Evolutionary conservation across 2,888 invertebrate species (phyloP).

Genomic region (Epinotia demarniana): DNA sequence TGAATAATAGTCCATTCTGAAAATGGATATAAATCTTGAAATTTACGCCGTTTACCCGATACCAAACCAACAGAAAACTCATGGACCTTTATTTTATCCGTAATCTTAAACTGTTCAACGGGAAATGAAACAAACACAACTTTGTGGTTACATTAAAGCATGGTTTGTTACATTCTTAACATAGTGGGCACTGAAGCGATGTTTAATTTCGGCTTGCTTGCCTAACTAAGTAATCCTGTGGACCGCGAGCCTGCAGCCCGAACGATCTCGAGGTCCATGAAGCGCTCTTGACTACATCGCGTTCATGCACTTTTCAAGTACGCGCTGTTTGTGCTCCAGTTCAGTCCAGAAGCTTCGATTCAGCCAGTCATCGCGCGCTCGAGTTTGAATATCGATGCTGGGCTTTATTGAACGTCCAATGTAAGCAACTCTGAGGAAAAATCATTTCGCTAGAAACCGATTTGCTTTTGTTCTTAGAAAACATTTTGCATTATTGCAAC

Average conservation of each 20-base stretch:
- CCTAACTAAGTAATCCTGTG: constrained; percentile 65
- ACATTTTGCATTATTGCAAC: constrained; percentile 7
- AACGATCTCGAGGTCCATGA: constrained; percentile 66
- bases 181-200: constrained; percentile 50
- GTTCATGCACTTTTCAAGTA: constrained; percentile 79
- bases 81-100: constrained; percentile 16
- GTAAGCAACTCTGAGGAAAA: constrained; percentile 38
- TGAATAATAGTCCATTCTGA: not conserved
- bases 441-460: constrained; percentile 28
- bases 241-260: constrained; percentile 56
- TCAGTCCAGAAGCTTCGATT: constrained; percentile 63
- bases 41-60: not conserved
- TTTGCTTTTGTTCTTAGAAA: constrained; percentile 16
- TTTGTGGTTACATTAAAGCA: constrained; percentile 40
- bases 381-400: constrained; percentile 57
- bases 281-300: constrained; percentile 70
- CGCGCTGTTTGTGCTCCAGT: constrained; percentile 78
- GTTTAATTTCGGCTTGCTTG: constrained; percentile 62
- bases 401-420: constrained; percentile 34
- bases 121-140: constrained; percentile 39
- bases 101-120: constrained; percentile 34
- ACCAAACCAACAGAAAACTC: constrained; percentile 5
- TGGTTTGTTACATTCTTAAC: constrained; percentile 33
- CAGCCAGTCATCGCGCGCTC: constrained; percentile 58
- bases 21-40: not conserved